phyloP scores from a whole-genome alignment of 2,113 vertebrate species.

The Mastomys coucha region DNA sequence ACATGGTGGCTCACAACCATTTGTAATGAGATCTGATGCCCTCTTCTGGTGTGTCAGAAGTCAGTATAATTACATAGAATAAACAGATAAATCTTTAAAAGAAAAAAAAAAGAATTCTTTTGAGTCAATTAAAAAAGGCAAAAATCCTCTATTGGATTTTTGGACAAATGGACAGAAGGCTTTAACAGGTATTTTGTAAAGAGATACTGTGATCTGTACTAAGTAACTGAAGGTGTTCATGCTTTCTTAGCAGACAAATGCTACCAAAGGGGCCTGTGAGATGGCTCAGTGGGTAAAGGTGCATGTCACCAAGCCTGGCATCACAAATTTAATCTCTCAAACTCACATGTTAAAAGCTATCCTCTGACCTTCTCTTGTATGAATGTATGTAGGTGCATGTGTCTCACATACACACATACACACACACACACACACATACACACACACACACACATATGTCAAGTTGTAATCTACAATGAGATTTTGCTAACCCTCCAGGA shows the following conservation, averaged over 20 bases:
- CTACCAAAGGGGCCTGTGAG: background rate
- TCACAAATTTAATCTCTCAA: background rate
- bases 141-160: background rate
- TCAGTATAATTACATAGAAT: too few species aligned
- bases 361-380: background rate
- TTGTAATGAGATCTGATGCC: too few species aligned
- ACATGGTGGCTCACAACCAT: too few species aligned
- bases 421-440: background rate
- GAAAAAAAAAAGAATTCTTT: background rate
- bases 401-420: background rate
- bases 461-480: background rate
- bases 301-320: background rate
- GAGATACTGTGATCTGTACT: background rate
- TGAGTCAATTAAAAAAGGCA: background rate
- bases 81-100: too few species aligned
- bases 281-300: background rate
- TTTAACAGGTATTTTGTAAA: background rate
- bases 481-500: background rate
- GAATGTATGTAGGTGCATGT: background rate
- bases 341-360: background rate
- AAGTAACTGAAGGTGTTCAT: background rate
- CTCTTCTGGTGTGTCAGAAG: too few species aligned
- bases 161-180: background rate
- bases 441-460: too few species aligned
- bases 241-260: background rate